These are phyloP conservation scores for Cirrhinus molitorella DNA, from an alignment of 2,797 vertebrate species.

Conservation along the genomic window DNA sequence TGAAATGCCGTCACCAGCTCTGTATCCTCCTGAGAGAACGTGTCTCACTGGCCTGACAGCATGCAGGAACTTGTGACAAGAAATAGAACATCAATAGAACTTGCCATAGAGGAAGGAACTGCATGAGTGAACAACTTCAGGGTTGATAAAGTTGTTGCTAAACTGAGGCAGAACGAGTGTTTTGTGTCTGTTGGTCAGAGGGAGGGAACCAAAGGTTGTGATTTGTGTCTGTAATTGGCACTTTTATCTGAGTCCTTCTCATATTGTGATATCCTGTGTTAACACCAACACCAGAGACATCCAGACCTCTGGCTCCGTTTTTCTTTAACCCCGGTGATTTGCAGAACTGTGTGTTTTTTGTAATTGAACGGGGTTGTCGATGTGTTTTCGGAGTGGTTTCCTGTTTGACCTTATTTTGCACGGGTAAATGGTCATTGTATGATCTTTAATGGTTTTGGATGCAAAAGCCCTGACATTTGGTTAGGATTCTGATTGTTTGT, in stretches of 20 bases:
- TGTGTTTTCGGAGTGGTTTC: conserved; percentile 21
- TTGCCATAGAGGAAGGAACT: not conserved
- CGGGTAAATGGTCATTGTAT: conserved; percentile 15
- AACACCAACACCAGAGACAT: conserved; percentile 20
- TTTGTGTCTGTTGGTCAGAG: conserved; percentile 22
- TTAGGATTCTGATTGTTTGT: conserved; percentile 4
- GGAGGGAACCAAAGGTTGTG: conserved; percentile 23
- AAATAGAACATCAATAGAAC: not conserved
- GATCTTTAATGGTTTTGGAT: conserved; percentile 28
- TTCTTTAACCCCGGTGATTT: conserved; percentile 3
- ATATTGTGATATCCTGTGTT: conserved; percentile 39
- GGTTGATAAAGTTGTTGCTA: conserved; percentile 2
- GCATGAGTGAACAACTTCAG: conserved; percentile 2
- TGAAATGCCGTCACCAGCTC: conserved; percentile 22
- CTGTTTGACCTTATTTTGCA: conserved; percentile 22
- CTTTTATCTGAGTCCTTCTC: conserved; percentile 21
- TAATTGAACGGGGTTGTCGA: conserved; percentile 19
- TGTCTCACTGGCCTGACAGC: conserved; percentile 12
- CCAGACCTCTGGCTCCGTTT: conserved; percentile 35
- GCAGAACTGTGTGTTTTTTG: not conserved
- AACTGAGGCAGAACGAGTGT: not conserved
- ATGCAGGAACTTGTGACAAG: conserved; percentile 10
- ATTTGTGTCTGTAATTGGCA: conserved; percentile 39
- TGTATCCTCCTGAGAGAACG: conserved; percentile 9
- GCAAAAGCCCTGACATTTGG: conserved; percentile 36